Evolutionary conservation across 2,888 invertebrate genomes (phyloP), one percentile per base, ranked within the genome.

Genomic region (Drosophila gaucha): DNA sequence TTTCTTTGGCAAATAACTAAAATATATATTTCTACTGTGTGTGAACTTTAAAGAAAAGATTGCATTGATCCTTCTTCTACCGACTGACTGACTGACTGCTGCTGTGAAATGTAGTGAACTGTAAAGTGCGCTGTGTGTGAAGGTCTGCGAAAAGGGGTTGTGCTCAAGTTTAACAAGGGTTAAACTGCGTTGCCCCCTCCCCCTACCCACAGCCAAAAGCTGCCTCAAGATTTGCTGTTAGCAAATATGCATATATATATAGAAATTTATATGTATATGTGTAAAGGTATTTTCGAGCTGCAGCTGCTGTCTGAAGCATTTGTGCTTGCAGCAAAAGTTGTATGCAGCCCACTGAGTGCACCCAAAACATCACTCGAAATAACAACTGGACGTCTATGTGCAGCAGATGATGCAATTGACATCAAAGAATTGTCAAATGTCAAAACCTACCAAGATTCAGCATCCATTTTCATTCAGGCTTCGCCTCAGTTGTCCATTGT

Each of bases 101-200:
- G n/a, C n/a, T 54, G 26, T 54, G 71, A 71, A 72, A 78, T 51
- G 75, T 69, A 67, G 62, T 80, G 70, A 82, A 75, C 85, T 78
- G 80, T 68, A 71, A 67, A 73, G 54, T 67, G 62, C 55, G 58
- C 62, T 63, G 52, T 30, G 18, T 18, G n/a, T 44, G 30, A 28
- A 22, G 33, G 33, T 14, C 33, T 3, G 38, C 22, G 22, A 65
- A 51, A 72, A 62, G 38, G 86, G 80, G 74, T 83, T 76, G 84
- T 52, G 56, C 64, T 51, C 38, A 65, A 76, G 84, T 64, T 80
- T 79, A 80, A 86, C 84, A 86, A 80, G 86, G 84, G 86, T 80
- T 83, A 86, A 86, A 79, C 86, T 85, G 79, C 58, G 58, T 57
- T 85, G 85, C 41, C 83, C 83, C 39, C 39, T 20, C 26, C 18